These are phyloP conservation scores for Chlorocebus sabaeus DNA, from an alignment of 2,113 vertebrate species.

Conservation along the genomic window DNA sequence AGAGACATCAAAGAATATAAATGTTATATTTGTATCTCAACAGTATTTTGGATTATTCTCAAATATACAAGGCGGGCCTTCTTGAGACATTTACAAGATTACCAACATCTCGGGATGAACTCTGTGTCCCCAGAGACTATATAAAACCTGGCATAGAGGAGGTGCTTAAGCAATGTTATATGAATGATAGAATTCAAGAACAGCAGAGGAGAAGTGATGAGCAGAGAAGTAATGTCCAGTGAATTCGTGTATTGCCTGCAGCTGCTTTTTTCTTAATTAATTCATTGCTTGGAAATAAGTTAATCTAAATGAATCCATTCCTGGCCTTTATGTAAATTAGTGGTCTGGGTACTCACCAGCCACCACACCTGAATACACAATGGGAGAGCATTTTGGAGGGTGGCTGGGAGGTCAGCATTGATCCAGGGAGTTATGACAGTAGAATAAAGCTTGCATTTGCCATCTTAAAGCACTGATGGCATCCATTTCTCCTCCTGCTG, in stretches of 20 bases:
- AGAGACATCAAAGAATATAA: background rate
- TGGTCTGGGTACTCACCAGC: background rate
- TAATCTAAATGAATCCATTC: background rate
- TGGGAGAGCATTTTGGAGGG: background rate
- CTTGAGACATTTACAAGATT: background rate
- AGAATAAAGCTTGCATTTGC: background rate
- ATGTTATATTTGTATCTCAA: background rate
- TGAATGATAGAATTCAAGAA: background rate
- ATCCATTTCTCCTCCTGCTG: background rate
- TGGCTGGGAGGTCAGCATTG: background rate
- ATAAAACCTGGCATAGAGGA: background rate
- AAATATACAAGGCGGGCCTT: background rate
- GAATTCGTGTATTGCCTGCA: background rate
- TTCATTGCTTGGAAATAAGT: conserved; percentile 11
- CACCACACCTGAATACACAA: background rate
- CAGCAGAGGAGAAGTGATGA: background rate
- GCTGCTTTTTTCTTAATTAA: background rate
- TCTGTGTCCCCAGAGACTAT: background rate
- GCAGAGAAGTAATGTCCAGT: background rate
- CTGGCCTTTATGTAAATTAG: background rate
- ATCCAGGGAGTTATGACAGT: background rate
- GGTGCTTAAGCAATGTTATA: background rate
- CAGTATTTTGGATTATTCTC: background rate
- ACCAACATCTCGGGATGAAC: background rate
- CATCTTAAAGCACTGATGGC: background rate